phyloP scores from a whole-genome alignment of 2,797 vertebrate genomes.

The Scolopax bukidnonensis region DNA sequence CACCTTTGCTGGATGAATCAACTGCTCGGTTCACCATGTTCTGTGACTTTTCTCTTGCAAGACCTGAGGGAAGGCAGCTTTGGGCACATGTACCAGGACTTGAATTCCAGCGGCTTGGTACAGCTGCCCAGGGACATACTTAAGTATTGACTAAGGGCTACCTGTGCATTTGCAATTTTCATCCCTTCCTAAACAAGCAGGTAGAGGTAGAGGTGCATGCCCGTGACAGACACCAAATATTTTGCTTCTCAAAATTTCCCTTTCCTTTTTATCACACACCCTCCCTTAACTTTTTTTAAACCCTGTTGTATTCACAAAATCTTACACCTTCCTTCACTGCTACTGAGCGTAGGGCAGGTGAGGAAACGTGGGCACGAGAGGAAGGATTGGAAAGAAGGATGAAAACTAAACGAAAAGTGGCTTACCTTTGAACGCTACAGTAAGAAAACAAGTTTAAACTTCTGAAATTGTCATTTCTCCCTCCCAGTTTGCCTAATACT shows the following conservation, averaged over 20 bases:
- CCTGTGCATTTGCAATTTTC: not conserved
- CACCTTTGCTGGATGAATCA: not conserved
- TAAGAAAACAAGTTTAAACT: not conserved
- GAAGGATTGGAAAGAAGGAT: not conserved
- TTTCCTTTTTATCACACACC: not conserved
- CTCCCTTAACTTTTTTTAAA: not conserved
- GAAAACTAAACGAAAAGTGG: not conserved
- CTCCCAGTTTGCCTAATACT: not conserved
- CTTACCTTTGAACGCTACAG: not conserved
- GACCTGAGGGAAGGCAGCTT: not conserved
- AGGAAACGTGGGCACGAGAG: not conserved
- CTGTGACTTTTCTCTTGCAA: not conserved
- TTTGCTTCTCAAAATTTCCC: not conserved
- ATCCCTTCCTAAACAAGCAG: not conserved
- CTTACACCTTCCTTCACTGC: not conserved
- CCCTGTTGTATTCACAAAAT: not conserved
- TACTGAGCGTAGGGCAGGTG: not conserved
- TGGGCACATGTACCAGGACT: not conserved
- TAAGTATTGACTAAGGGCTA: not conserved
- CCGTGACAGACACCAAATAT: too few relatives aligned
- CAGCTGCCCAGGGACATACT: too few relatives aligned
- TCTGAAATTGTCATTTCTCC: not conserved
- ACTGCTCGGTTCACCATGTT: not conserved
- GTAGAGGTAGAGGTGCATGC: not conserved
- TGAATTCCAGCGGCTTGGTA: not conserved